Percentiles rank a stretch among this genome's conserved stretches.
Evolutionary conservation across 2,888 invertebrate species (phyloP).

Genomic region (Agonopterix alstromeriana): DNA sequence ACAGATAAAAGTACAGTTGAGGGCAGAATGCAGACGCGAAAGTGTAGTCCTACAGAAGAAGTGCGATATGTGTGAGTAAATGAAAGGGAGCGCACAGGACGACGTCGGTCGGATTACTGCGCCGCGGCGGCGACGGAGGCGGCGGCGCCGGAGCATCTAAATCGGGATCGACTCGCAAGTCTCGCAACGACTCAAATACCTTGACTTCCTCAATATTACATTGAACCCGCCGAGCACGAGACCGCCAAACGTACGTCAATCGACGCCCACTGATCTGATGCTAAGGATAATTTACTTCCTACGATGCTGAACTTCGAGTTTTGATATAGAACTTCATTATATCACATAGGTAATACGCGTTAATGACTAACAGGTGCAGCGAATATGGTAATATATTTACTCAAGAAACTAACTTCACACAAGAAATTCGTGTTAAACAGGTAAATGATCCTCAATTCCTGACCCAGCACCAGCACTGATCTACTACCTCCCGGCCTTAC

Average conservation of each 20-base stretch:
- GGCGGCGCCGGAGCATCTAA: conserved; percentile 74
- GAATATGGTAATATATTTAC: too few species aligned
- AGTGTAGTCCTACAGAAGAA: conserved; percentile 31
- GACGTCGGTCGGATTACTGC: conserved; percentile 71
- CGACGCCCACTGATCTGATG: conserved; percentile 49
- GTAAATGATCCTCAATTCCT: too few species aligned
- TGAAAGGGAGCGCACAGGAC: conserved; percentile 61
- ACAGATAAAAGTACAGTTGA: conserved; percentile 18
- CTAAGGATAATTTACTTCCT: conserved; percentile 35
- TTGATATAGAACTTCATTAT: neutral
- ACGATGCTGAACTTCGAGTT: conserved; percentile 16
- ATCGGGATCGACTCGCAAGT: conserved; percentile 74
- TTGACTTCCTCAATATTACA: conserved; percentile 78
- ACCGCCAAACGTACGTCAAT: conserved; percentile 61
- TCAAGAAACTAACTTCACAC: too few species aligned
- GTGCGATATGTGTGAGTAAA: conserved; percentile 37
- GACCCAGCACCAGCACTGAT: too few species aligned
- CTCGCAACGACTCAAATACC: conserved; percentile 75
- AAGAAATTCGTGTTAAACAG: too few species aligned
- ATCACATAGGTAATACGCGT: too few species aligned
- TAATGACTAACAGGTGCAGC: too few species aligned
- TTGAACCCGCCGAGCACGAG: conserved; percentile 52
- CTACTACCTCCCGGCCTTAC: too few species aligned
- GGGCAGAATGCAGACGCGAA: conserved; percentile 34
- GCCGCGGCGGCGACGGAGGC: conserved; percentile 59